Base-by-base conservation (phyloP, 2,888 invertebrate genomes). In the Minunthozetes semirufus region DNA sequence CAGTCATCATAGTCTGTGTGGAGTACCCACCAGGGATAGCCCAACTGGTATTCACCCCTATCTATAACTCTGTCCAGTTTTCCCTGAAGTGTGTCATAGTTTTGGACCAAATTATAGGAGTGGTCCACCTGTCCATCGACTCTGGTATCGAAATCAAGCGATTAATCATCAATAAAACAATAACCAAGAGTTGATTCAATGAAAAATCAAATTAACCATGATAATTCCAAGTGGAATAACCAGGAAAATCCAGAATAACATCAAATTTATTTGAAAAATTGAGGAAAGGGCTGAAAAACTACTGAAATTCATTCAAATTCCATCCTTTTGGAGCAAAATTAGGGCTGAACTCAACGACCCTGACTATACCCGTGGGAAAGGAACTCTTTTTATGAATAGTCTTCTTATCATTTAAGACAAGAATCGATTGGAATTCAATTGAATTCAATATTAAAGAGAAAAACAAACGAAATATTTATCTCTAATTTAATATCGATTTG, bases 1-100 rank as follows among this genome's bases (percentile, higher is more conserved):
- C 27, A 38, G 15, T 61, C 25, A 33, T 66, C 63, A 19, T 66
- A 29, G 27, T 66, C 63, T 3, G 38, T 38, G 63, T 66, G 63
- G 27, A 66, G 17, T 1, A 66, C 38, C 63, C 63, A 66, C 63
- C 63, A 66, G 19, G 63, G 63, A n/a, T n/a, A 66, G 38, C 63
- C 63, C 38, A 66, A 19, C 15, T 66, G 63, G 27, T 66, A 66
- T 5, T 66, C 63, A 27, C 63, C 63, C 19, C 29, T n/a, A 19
- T 66, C 63, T 11, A 66, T 38, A 5, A 66, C 38, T 9, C 63
- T 25, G 27, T 66, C 63, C 38, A 66, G n/a, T 38, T 66, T 66
- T 1, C 63, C 63, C 38, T 66, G 63, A 13, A 66, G 63, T n/a
- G 63, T 66, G 3, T 66, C 63, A 38, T 66, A 66, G n/a, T 66